A percentile compares a stretch with the other conserved stretches of the same genome.
phyloP scores from a whole-genome alignment of 2,113 vertebrate species.

The Podarcis muralis region DNA sequence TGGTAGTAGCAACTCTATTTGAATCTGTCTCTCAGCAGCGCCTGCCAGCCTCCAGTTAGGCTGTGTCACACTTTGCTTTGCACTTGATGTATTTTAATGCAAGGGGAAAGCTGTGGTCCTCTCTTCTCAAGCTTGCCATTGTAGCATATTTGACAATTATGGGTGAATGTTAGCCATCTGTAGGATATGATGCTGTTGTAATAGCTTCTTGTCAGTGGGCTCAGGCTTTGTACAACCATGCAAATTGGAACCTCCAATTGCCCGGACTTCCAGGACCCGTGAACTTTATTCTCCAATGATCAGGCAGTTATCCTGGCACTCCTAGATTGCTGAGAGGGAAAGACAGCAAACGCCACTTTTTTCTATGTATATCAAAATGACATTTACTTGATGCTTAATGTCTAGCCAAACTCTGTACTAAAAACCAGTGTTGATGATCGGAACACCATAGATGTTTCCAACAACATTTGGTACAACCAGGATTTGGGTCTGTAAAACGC shows the following conservation, averaged over 20 bases:
- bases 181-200: constrained; percentile 22
- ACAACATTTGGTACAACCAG: not conserved
- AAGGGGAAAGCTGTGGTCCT: constrained; percentile 39
- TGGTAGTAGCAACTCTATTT: constrained; percentile 6
- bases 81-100: constrained; percentile 19
- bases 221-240: accelerated
- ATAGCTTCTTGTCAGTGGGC: not conserved
- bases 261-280: not conserved
- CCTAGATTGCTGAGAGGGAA: not conserved
- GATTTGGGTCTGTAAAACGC: not conserved
- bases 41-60: constrained; percentile 44
- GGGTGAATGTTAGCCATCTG: constrained; percentile 59
- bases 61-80: constrained; percentile 26
- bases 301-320: not conserved
- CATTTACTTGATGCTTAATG: constrained; percentile 4
- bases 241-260: not conserved
- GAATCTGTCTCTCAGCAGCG: not conserved
- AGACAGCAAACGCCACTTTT: not conserved
- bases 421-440: not conserved
- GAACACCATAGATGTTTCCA: not conserved
- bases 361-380: not conserved
- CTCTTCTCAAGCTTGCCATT: constrained; percentile 48
- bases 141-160: constrained; percentile 35
- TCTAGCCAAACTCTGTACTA: not conserved
- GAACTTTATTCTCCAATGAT: not conserved